Percentiles rank a stretch among this genome's conserved stretches.
Evolutionary conservation across 2,888 invertebrate genomes (phyloP).

Genomic region (Noctuana brunneofusca): DNA sequence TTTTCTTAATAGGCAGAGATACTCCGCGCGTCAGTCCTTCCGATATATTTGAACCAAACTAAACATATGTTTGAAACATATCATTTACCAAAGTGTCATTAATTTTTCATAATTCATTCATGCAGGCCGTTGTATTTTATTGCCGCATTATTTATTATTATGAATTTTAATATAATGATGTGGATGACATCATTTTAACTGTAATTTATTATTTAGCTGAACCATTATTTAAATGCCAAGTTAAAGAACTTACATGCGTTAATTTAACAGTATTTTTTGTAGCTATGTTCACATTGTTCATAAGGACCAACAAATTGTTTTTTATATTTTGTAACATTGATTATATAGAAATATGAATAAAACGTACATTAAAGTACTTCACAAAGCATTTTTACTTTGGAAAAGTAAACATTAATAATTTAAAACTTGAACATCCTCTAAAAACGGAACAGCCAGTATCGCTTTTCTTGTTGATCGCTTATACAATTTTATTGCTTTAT

Average conservation of each 20-base stretch:
- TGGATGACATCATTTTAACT: no score
- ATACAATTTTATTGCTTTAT: no score
- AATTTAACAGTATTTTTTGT: background rate
- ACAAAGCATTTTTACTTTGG: background rate
- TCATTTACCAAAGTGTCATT: background rate
- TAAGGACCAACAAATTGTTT: no score
- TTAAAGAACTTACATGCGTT: background rate
- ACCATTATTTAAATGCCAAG: background rate
- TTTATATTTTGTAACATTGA: background rate
- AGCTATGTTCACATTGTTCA: no score
- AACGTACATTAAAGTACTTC: background rate
- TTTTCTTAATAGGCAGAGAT: slow-evolving; percentile 5
- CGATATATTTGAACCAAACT: background rate
- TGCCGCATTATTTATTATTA: no score
- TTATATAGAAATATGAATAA: background rate
- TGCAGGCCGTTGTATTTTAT: no score
- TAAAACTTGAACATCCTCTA: background rate
- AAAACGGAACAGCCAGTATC: background rate
- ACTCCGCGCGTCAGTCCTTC: background rate
- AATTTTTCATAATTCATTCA: no score
- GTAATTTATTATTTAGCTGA: background rate
- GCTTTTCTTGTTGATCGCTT: background rate
- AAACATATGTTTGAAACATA: background rate
- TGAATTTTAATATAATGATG: no score
- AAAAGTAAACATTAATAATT: background rate